Evolutionary conservation across 1,140 invertebrate genomes (phyloP), one percentile per base, ranked within the genome.

Genomic region (Brachionus koreanus): DNA sequence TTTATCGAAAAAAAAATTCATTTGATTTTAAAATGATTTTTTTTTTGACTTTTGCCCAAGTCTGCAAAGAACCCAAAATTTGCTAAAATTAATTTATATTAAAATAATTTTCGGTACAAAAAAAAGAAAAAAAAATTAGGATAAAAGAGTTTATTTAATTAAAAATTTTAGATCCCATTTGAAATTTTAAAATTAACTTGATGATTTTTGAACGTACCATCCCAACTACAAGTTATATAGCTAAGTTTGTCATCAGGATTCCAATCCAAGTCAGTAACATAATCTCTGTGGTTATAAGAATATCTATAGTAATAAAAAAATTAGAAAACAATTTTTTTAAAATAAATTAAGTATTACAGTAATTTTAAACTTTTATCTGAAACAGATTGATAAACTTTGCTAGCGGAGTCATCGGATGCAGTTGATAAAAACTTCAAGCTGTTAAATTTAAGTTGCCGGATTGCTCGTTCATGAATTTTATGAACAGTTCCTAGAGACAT

Each of bases 201-300:
- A 79, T 79, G 46, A 23, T 9, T 57, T 61, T 65, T 57, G 16
- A 79, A 25, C 13, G 29, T 29, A 25, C 76, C 76, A 65, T 79
- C 76, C 76, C 76, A 79, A 43, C 76, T 79, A 33, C 76, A 79
- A 19, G 76, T 79, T 9, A 79, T n/a, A 42, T 19, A 65, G 2
- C 35, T 10, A 61, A 19, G 19, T 5, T 35, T 35, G 25, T 79
- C 37, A 33, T 35, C 29, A 16, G 43, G 43, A 77, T 77, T 52
- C 76, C 76, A 79, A 65, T 39, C 49, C 16, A 79, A 19, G 16
- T 19, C 76, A 42, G 76, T 79, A 3, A 79, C 76, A 65, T 79
- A 79, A 43, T 79, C 76, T 37, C 33, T 12, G 42, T 79, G 76
- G 29, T 79, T 65, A 35, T 12, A 61, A 16, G 12, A 19, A 61